These are phyloP conservation scores for Sciurus niger DNA, from an alignment of 2,113 vertebrate genomes.

Conservation along the genomic window DNA sequence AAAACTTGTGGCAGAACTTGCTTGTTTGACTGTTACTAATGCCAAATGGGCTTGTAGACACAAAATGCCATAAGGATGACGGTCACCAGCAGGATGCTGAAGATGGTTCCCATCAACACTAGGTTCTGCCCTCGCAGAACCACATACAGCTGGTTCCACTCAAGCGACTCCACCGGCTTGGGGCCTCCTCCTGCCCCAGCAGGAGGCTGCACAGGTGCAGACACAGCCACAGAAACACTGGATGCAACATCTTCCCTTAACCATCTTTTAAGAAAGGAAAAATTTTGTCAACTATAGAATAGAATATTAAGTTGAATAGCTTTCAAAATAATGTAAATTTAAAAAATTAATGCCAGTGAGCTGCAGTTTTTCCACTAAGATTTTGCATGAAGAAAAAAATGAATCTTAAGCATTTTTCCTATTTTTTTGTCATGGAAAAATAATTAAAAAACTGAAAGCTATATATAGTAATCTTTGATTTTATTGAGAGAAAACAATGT, in stretches of 20 bases:
- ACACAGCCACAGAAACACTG: too few relatives aligned
- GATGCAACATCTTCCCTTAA: neutral
- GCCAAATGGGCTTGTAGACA: too few relatives aligned
- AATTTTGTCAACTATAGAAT: neutral
- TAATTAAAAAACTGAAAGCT: neutral
- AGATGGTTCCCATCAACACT: too few relatives aligned
- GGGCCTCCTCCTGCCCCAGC: too few relatives aligned
- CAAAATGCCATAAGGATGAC: too few relatives aligned
- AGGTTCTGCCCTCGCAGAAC: too few relatives aligned
- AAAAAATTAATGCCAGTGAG: neutral
- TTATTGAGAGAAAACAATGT: neutral
- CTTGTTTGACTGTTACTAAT: too few relatives aligned
- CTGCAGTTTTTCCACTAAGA: neutral
- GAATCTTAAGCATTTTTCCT: neutral
- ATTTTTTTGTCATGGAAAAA: neutral
- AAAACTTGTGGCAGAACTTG: too few relatives aligned
- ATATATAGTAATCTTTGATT: neutral
- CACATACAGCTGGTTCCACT: too few relatives aligned
- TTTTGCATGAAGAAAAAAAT: neutral
- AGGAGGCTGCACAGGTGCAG: too few relatives aligned
- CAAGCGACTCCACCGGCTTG: too few relatives aligned
- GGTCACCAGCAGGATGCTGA: too few relatives aligned
- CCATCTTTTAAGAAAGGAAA: neutral
- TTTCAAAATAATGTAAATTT: neutral
- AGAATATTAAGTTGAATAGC: neutral